Conservation (phyloP, 2,797 vertebrate genomes). For the Sparidentex hasta region DNA sequence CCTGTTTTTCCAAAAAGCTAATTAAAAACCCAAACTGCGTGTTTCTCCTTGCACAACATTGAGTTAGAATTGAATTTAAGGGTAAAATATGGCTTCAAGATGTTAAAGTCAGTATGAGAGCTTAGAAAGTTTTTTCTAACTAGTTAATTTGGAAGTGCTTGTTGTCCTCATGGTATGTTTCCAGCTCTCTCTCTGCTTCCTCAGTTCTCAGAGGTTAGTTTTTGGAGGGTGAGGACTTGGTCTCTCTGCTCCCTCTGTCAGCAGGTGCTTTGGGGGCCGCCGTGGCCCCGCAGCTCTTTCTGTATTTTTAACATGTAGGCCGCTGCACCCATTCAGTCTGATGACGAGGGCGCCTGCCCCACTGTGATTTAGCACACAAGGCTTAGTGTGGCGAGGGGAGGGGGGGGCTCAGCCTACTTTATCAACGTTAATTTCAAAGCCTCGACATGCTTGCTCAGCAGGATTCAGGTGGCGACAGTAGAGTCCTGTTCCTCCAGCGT, state of each 20-base stretch:
- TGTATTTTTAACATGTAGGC: slow-evolving; percentile 84
- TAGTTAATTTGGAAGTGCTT: neutral
- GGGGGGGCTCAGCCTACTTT: slow-evolving; percentile 70
- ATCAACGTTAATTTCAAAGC: slow-evolving; percentile 82
- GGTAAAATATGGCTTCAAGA: slow-evolving; percentile 1
- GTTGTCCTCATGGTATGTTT: neutral
- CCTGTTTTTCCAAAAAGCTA: slow-evolving; percentile 24
- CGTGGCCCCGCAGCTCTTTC: slow-evolving; percentile 20
- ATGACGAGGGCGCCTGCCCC: slow-evolving; percentile 60
- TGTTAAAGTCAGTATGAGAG: neutral
- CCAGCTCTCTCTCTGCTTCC: neutral
- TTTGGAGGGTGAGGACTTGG: slow-evolving; percentile 23
- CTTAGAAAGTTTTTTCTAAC: neutral
- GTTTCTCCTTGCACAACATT: slow-evolving; percentile 10
- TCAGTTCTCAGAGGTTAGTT: neutral
- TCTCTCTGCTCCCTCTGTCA: slow-evolving; percentile 26
- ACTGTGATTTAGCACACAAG: slow-evolving; percentile 77
- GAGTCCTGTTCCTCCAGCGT: slow-evolving; percentile 48
- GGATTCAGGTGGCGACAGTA: slow-evolving; percentile 23
- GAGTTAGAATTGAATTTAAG: slow-evolving; percentile 13
- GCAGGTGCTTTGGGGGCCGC: slow-evolving; percentile 65
- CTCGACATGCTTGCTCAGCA: slow-evolving; percentile 79
- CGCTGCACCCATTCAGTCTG: slow-evolving; percentile 75
- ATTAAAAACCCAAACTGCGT: slow-evolving; percentile 38
- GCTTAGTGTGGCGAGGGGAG: slow-evolving; percentile 33